Base-by-base conservation (phyloP, 2,888 invertebrate species). In the Gnatocerus cornutus region DNA sequence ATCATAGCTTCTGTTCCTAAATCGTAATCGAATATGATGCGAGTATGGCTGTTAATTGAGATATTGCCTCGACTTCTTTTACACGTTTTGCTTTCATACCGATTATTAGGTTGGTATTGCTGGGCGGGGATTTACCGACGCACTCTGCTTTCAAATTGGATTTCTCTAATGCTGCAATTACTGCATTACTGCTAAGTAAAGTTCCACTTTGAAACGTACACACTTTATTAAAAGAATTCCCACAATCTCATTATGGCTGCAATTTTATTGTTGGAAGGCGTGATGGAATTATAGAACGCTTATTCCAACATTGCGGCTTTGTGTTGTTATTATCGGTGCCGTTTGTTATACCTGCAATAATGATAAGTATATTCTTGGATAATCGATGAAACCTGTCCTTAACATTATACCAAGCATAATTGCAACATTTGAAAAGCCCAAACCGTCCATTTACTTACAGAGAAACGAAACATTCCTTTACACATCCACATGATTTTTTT, bases 1-100 rank as follows among this genome's bases (percentile, higher is more conserved):
- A 83, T 83, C 82, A 83, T 81, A 71, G 79, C 79, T 79, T 78
- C 82, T 80, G 81, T 77, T 76, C 73, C 78, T 74, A 75, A 70
- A 73, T 73, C 74, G 75, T 76, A 76, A 78, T 78, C 77, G 77
- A 76, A 76, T 76, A 77, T 75, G 71, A 75, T 74, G 72, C 69
- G 70, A 71, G 39, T 39, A 56, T 39, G 16, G 1, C 12, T 2
- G 56, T 50, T 69, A 69, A 69, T 69, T 61, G 62, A 69, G 59
- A 62, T 55, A 61, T 69, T 62, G 41, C 13, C 41, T 33, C 30
- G 12, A 30, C 14, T 33, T 14, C 14, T 13, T 48, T 16, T 27
- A 9, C 41, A 6, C 10, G 41, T 41, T 41, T 41, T 41, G 55
- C 21, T 55, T 46, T 46, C 3, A 8, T 52, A 33, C 7, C 33